phyloP scores from a whole-genome alignment of 2,888 invertebrate genomes.

The Lysandra bellargus region DNA sequence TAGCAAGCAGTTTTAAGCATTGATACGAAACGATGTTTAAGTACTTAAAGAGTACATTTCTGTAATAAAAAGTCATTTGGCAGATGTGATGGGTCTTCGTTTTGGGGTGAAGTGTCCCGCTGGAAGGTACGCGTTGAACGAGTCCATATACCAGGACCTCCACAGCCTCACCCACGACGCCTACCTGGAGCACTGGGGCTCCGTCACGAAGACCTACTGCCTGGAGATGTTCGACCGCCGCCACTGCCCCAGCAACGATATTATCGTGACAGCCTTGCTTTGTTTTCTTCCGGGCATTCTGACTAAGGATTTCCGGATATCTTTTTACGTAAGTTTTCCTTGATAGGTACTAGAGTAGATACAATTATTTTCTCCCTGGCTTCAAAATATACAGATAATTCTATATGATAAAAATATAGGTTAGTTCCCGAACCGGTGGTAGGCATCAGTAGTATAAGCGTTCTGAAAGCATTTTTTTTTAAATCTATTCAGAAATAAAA shows the following conservation, averaged over 20 bases:
- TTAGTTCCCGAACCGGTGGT: no score
- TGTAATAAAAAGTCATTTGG: constrained; percentile 33
- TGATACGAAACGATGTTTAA: neutral
- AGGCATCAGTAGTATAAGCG: no score
- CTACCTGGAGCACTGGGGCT: constrained; percentile 47
- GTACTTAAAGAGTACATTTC: no score
- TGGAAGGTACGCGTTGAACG: constrained; percentile 58
- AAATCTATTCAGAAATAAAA: no score
- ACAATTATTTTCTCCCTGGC: neutral
- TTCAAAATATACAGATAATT: neutral
- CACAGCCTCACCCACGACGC: constrained; percentile 56
- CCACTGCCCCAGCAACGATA: constrained; percentile 51
- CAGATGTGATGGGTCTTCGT: constrained; percentile 63
- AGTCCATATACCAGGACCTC: constrained; percentile 48
- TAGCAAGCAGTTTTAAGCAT: neutral
- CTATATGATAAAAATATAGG: no score
- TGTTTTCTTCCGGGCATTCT: constrained; percentile 58
- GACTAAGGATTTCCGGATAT: constrained; percentile 58
- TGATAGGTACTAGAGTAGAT: neutral
- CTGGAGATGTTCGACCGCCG: constrained; percentile 67
- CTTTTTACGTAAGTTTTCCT: constrained; percentile 62
- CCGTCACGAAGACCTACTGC: constrained; percentile 59
- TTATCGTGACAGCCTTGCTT: constrained; percentile 55
- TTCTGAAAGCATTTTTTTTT: no score
- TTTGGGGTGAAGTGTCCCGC: constrained; percentile 51